A percentile compares a stretch with the other conserved stretches of the same genome.
phyloP scores from a whole-genome alignment of 2,797 vertebrate species.

The Muscicapa striata region DNA sequence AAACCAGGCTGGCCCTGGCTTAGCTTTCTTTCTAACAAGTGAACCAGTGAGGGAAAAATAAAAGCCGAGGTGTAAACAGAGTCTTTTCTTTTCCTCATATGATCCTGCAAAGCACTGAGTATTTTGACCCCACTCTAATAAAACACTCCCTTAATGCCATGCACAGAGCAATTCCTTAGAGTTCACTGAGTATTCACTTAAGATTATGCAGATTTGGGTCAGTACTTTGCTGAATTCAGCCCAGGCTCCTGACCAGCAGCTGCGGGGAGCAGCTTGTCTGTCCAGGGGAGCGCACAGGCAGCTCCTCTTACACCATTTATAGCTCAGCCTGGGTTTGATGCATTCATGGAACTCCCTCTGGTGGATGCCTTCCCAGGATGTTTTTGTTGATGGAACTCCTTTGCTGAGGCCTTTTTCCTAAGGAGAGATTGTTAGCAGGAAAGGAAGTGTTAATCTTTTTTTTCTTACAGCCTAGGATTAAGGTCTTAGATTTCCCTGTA shows the following conservation, averaged over 20 bases:
- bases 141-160: not conserved
- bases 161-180: not conserved
- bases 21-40: constrained; percentile 16
- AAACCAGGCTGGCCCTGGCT: not conserved
- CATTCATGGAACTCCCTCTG: constrained; percentile 58
- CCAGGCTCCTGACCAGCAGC: not conserved
- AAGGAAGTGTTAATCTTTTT: not conserved
- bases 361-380: not conserved
- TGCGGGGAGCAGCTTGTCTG: not conserved
- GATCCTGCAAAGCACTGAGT: constrained; percentile 14
- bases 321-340: not conserved
- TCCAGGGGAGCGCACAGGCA: rapidly evolving
- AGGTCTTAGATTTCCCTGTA: not conserved
- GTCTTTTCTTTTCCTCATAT: constrained; percentile 32
- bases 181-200: constrained; percentile 46
- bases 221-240: not conserved
- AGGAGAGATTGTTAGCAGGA: rapidly evolving
- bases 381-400: not conserved
- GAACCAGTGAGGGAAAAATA: constrained; percentile 41
- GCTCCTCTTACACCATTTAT: not conserved
- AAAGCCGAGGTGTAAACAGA: constrained; percentile 52
- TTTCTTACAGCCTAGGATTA: not conserved
- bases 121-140: constrained; percentile 15
- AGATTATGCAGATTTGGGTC: constrained; percentile 49
- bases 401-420: not conserved